Conservation (phyloP, 2,113 vertebrate genomes). For the Chitala chitala region DNA sequence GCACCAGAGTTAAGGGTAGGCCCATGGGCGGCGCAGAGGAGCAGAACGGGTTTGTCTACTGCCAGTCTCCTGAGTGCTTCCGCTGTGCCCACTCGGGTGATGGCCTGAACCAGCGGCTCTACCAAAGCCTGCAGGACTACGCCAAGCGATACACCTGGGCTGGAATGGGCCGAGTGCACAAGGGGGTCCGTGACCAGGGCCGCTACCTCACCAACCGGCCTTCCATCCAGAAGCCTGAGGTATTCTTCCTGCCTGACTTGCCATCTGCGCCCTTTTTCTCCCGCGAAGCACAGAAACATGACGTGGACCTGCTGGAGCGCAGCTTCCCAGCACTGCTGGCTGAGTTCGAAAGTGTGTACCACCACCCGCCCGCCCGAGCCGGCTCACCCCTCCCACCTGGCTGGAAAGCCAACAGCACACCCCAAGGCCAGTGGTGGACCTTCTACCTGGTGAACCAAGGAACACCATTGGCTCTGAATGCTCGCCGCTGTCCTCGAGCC, state of each 20-base stretch:
- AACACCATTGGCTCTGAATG: conserved; percentile 83
- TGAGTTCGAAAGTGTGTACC: conserved; percentile 88
- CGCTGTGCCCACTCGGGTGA: conserved; percentile 75
- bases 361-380: conserved; percentile 73
- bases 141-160: conserved; percentile 98
- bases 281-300: conserved; percentile 90
- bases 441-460: conserved; percentile 96
- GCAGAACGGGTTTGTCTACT: conserved; percentile 83
- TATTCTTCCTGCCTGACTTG: conserved; percentile 93
- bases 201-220: conserved; percentile 79
- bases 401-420: conserved; percentile 87
- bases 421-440: conserved; percentile 91
- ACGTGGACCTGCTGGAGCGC: conserved; percentile 90
- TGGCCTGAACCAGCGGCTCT: conserved; percentile 90
- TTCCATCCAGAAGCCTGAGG: conserved; percentile 90
- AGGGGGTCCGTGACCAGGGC: conserved; percentile 88
- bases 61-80: conserved; percentile 81
- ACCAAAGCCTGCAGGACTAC: conserved; percentile 95
- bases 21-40: conserved; percentile 57
- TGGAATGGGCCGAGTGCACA: conserved; percentile 95
- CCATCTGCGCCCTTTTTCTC: conserved; percentile 87
- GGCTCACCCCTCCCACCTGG: conserved; percentile 83
- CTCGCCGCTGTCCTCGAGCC: conserved; percentile 86
- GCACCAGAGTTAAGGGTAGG: conserved; percentile 48
- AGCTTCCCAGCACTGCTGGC: conserved; percentile 87